phyloP scores from a whole-genome alignment of 92 coral and sea anemone species.

The Pocillopora meandrina region DNA sequence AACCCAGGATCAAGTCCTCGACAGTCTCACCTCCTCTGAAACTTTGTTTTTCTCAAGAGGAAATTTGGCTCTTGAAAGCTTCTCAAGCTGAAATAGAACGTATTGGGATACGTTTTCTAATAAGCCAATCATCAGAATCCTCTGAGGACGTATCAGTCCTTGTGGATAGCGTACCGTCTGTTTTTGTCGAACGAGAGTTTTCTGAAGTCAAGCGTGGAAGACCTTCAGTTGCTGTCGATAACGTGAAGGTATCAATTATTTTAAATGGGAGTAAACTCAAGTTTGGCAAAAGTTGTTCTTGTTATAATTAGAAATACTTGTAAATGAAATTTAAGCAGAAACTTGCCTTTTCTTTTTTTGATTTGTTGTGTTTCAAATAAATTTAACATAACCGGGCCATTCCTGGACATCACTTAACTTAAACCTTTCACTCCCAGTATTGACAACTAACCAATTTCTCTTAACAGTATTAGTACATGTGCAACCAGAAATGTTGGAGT shows the following conservation, averaged over 20 bases:
- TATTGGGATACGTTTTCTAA: conserved; percentile 75
- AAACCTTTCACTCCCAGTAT: too few species aligned
- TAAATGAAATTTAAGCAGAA: not conserved
- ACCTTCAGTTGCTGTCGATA: conserved; percentile 72
- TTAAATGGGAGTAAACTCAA: too few species aligned
- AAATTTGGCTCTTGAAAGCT: conserved; percentile 68
- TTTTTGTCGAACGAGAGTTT: conserved; percentile 87
- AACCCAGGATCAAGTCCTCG: conserved; percentile 70
- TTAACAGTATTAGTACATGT: too few species aligned
- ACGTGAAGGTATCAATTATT: conserved; percentile 70
- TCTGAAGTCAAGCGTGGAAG: conserved; percentile 79
- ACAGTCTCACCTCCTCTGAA: conserved; percentile 72
- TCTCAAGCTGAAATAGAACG: conserved; percentile 76
- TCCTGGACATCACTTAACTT: too few species aligned
- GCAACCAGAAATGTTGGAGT: too few species aligned
- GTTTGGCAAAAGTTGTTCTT: too few species aligned
- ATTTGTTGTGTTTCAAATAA: too few species aligned
- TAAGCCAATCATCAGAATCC: conserved; percentile 32
- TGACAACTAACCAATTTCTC: too few species aligned
- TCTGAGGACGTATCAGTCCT: conserved; percentile 30
- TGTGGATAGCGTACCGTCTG: conserved; percentile 76
- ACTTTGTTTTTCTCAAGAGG: conserved; percentile 66
- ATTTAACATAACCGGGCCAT: too few species aligned
- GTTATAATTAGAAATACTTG: too few species aligned
- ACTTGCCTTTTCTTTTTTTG: not conserved